phyloP scores from a whole-genome alignment of 2,797 vertebrate genomes.

The Pterois miles region DNA sequence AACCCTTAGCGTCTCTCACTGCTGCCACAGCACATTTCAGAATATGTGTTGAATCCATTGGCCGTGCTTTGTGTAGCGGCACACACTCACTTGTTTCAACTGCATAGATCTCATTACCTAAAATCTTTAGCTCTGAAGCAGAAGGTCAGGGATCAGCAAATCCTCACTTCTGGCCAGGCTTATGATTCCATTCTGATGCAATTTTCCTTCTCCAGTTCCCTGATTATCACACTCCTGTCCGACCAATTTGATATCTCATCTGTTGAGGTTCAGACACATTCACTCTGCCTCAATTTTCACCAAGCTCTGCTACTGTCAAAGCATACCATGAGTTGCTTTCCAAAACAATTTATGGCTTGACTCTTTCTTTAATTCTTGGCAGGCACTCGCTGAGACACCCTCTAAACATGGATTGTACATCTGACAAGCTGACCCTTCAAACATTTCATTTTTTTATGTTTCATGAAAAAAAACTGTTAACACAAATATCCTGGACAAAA shows the following conservation, averaged over 20 bases:
- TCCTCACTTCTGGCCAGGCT: constrained; percentile 76
- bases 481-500: background rate
- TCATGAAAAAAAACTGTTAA: background rate
- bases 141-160: constrained; percentile 85
- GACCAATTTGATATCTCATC: constrained; percentile 72
- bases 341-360: constrained; percentile 41
- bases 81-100: constrained; percentile 60
- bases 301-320: constrained; percentile 30
- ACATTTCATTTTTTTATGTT: background rate
- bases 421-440: constrained; percentile 6
- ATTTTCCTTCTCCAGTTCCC: constrained; percentile 77
- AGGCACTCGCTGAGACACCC: background rate
- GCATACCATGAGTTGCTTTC: constrained; percentile 12
- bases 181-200: constrained; percentile 82
- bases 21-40: constrained; percentile 50
- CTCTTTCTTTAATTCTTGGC: background rate
- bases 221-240: constrained; percentile 74
- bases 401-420: constrained; percentile 6
- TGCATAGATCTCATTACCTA: constrained; percentile 83
- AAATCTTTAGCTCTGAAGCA: constrained; percentile 80
- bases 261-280: constrained; percentile 65
- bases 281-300: constrained; percentile 63
- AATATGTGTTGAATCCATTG: constrained; percentile 62
- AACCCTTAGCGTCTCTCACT: constrained; percentile 33
- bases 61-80: constrained; percentile 29